phyloP scores from a whole-genome alignment of 2,888 invertebrate species.

The Ashinkailepas kermadecensis region DNA sequence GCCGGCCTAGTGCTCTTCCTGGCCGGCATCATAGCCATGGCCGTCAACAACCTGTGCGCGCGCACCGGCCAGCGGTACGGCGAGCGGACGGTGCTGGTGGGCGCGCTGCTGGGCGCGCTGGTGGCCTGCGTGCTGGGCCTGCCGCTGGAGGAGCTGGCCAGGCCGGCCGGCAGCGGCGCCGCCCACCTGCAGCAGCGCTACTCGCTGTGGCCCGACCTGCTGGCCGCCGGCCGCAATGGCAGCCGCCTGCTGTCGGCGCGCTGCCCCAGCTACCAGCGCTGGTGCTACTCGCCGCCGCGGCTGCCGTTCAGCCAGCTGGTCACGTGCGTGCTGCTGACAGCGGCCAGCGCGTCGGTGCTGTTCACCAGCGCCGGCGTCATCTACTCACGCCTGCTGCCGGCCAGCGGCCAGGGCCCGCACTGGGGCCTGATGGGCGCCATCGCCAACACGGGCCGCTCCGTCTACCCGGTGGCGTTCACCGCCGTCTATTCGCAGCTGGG shows the following conservation, averaged over 20 bases:
- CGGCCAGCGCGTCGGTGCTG: constrained; percentile 11
- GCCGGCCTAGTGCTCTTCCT: constrained; percentile 7
- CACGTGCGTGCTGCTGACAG: constrained; percentile 6
- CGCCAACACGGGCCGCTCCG: constrained; percentile 7
- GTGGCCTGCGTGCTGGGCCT: neutral
- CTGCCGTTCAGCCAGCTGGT: constrained; percentile 20
- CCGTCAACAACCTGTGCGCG: neutral
- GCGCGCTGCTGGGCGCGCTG: constrained; percentile 6
- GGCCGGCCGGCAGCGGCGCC: too few species aligned
- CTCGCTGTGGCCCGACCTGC: neutral
- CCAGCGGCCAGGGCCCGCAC: neutral
- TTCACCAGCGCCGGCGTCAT: constrained; percentile 6
- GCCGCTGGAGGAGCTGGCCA: constrained; percentile 3
- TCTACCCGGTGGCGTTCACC: constrained; percentile 5
- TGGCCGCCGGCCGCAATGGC: neutral
- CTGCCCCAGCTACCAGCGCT: neutral
- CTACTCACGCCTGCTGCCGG: constrained; percentile 19
- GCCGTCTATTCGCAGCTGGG: constrained; percentile 13
- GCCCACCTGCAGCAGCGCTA: neutral
- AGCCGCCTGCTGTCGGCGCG: neutral
- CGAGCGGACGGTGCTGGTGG: neutral
- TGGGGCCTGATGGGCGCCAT: constrained; percentile 9
- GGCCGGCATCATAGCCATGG: neutral
- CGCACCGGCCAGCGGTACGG: neutral
- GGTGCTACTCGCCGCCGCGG: constrained; percentile 12